Evolutionary conservation across 2,797 vertebrate species (phyloP), one percentile per base, ranked within the genome.

Genomic region (Hemibagrus guttatus): DNA sequence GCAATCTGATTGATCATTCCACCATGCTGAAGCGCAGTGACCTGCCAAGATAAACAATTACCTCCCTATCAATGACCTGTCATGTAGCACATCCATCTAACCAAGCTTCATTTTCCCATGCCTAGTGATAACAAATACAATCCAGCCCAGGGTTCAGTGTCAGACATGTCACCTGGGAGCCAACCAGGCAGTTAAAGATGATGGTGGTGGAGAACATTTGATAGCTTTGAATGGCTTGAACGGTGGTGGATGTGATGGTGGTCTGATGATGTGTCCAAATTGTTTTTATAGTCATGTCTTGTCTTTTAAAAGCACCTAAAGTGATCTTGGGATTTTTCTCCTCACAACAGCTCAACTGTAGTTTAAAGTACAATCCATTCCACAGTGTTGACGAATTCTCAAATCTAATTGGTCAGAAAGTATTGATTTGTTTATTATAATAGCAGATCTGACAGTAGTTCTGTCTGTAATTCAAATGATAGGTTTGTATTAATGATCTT

Each of bases 11-110:
- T 83, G 86, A 90, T 90, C 66, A 59, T 86, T 83, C 86, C 84
- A 54, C 39, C 71, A n/a, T 19, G 82, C 80, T 61, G 42, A 68
- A 85, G 83, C 74, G 58, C 31, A 42, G 83, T 82, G 85, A 88
- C 92, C 89, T 84, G 87, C 80, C 75, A 79, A 81, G 74, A 83
- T 90, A 91, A 91, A 91, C 88, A 81, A 90, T 89, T 89, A 90
- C 85, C 88, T 88, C 71, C 74, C 91, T 90, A 89, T 92, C 89
- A 92, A 88, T 81, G 85, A 89, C 86, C 87, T 89, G 92, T 92
- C 89, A 78, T 92, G 91, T 90, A 83, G 56, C 79, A 82, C 90
- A 87, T 88, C 89, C 78, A 46, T 88, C 85, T 85, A 68, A 76
- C 84, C 54, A 87, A 63, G 87, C 78, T 87, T 91, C 89, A 90